Evolutionary conservation across 2,797 vertebrate species (phyloP).

Genomic region (Petrocephalus schoutedeni): DNA sequence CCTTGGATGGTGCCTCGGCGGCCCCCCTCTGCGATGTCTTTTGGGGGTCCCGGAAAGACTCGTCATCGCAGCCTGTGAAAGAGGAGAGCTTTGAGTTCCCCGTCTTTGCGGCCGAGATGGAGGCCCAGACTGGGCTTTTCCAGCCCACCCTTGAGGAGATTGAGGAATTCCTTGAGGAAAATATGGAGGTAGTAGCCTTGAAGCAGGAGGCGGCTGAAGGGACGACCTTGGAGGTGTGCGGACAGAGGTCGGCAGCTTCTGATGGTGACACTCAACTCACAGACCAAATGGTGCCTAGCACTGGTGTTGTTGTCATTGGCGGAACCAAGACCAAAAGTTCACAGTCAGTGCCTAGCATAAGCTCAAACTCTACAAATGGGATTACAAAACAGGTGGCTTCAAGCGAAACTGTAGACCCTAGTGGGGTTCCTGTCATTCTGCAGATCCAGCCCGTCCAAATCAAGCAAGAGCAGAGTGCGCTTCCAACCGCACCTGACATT

Average conservation of each 20-base stretch:
- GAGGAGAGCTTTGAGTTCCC: constrained; percentile 79
- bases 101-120: constrained; percentile 65
- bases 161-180: constrained; percentile 95
- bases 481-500: constrained; percentile 67
- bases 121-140: constrained; percentile 77
- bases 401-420: constrained; percentile 49
- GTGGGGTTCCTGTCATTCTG: constrained; percentile 76
- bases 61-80: constrained; percentile 58
- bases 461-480: constrained; percentile 71
- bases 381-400: constrained; percentile 43
- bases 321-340: constrained; percentile 59
- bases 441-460: constrained; percentile 84
- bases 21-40: constrained; percentile 58
- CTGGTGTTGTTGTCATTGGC: constrained; percentile 38
- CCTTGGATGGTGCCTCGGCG: constrained; percentile 56
- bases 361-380: constrained; percentile 18
- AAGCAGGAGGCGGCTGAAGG: constrained; percentile 68
- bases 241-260: constrained; percentile 32
- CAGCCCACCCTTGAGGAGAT: constrained; percentile 97
- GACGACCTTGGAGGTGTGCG: constrained; percentile 41
- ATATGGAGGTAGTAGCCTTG: constrained; percentile 76
- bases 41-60: constrained; percentile 64
- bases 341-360: constrained; percentile 42
- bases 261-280: constrained; percentile 56
- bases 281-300: constrained; percentile 65